Evolutionary conservation across 2,797 vertebrate species (phyloP).

Genomic region (Huso huso): DNA sequence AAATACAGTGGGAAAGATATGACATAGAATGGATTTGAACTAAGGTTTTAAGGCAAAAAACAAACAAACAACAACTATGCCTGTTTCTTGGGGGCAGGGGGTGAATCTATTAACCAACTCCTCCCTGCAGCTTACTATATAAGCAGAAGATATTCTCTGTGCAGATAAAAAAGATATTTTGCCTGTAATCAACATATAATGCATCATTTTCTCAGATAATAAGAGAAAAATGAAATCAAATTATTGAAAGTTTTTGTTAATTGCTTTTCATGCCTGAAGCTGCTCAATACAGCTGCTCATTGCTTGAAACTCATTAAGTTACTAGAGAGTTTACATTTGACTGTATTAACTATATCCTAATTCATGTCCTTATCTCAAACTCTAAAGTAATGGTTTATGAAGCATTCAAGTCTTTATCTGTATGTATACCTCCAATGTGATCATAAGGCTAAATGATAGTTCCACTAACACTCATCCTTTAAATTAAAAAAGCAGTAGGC

Average conservation of each 20-base stretch:
- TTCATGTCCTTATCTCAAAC: conserved; percentile 69
- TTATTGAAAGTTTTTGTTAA: conserved; percentile 73
- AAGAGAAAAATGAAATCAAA: conserved; percentile 65
- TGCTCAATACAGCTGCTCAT: conserved; percentile 37
- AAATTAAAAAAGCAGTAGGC: conserved; percentile 70
- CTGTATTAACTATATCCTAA: conserved; percentile 66
- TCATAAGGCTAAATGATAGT: conserved; percentile 62
- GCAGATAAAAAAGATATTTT: conserved; percentile 59
- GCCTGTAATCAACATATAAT: conserved; percentile 65
- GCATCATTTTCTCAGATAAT: conserved; percentile 62
- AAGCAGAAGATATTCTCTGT: conserved; percentile 62
- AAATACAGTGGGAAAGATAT: no score
- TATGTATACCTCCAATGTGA: conserved; percentile 64
- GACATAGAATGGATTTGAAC: conserved; percentile 41
- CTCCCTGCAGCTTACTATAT: conserved; percentile 49
- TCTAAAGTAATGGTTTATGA: conserved; percentile 65
- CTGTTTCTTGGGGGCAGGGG: background rate
- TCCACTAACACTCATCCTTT: conserved; percentile 64
- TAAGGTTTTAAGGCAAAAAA: conserved; percentile 27
- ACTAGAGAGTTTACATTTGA: conserved; percentile 65
- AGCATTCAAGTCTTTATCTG: conserved; percentile 64
- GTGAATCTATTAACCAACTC: conserved; percentile 11
- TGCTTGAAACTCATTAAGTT: conserved; percentile 38
- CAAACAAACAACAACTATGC: conserved; percentile 11
- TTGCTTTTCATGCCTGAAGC: conserved; percentile 69